A percentile compares a stretch with the other conserved stretches of the same genome.
Evolutionary conservation across 2,113 vertebrate genomes (phyloP).

Genomic region (Hydropotes inermis): DNA sequence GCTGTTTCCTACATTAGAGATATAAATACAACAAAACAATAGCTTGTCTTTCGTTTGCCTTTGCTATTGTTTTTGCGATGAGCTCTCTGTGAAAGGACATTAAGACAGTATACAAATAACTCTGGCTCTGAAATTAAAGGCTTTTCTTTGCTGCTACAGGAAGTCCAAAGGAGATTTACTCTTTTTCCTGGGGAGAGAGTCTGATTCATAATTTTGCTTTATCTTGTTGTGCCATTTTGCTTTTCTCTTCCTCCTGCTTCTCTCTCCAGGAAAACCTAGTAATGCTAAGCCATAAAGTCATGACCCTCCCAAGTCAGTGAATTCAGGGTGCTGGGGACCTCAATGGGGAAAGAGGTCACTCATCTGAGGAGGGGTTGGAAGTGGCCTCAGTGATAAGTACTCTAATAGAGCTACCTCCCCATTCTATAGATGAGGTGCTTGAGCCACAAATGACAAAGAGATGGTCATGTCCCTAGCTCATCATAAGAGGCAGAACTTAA

Average conservation of each 20-base stretch:
- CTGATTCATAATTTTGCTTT: background rate
- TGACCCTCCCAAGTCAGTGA: background rate
- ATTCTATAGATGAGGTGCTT: background rate
- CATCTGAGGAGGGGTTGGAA: background rate
- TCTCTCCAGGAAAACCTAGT: background rate
- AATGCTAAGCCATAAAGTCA: background rate
- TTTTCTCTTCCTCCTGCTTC: background rate
- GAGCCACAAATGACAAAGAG: background rate
- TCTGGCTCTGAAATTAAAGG: conserved; percentile 43
- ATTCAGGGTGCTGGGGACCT: background rate
- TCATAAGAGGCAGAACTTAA: background rate
- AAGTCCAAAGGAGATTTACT: conserved; percentile 17
- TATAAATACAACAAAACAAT: conserved; percentile 61
- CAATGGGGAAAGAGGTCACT: background rate
- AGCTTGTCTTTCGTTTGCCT: conserved; percentile 48
- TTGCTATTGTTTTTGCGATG: conserved; percentile 55
- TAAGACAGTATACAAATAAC: conserved; percentile 34
- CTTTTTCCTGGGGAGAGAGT: background rate
- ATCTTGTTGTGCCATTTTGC: background rate
- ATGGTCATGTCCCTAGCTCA: background rate
- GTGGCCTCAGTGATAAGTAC: background rate
- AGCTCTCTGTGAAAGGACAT: conserved; percentile 39
- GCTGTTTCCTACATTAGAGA: conserved; percentile 51
- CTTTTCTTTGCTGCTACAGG: background rate
- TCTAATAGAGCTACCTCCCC: background rate